phyloP scores from a whole-genome alignment of 1,140 invertebrate genomes.

The Adoxophyes honmai region DNA sequence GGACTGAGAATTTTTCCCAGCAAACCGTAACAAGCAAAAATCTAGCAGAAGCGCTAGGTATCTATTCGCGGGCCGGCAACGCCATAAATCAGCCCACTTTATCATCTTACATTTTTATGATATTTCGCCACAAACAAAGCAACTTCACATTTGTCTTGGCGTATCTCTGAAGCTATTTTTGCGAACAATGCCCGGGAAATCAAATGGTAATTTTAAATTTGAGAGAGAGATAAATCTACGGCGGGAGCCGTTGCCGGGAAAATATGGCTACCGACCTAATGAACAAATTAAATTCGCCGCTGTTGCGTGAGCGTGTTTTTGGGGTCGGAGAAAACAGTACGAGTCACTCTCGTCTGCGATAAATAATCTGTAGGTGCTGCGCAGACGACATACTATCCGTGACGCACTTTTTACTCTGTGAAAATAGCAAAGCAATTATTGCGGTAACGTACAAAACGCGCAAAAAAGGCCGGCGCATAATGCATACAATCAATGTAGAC shows the following conservation, averaged over 20 bases:
- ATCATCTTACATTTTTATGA: conserved; percentile 52
- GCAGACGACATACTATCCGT: no score
- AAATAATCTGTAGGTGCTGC: no score
- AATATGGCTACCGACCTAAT: not conserved
- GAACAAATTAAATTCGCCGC: conserved; percentile 2
- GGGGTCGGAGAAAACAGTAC: no score
- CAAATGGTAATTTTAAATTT: conserved; percentile 48
- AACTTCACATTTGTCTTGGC: conserved; percentile 41
- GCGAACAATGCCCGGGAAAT: conserved; percentile 36
- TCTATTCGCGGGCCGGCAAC: conserved; percentile 7
- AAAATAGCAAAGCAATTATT: no score
- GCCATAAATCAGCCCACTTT: conserved; percentile 47
- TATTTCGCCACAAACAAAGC: conserved; percentile 50
- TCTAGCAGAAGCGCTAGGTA: conserved; percentile 1
- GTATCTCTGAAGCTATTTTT: conserved; percentile 37
- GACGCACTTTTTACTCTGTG: no score
- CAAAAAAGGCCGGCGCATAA: no score
- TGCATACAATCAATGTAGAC: no score
- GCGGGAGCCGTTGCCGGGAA: not conserved
- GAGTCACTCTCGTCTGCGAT: no score
- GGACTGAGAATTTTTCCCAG: no score
- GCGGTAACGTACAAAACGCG: no score
- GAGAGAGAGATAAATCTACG: conserved; percentile 18
- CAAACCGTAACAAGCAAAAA: not conserved
- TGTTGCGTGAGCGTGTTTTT: no score